These are phyloP conservation scores for Oreonectes daqikongensis DNA, from an alignment of 2,797 vertebrate genomes.

Conservation along the genomic window DNA sequence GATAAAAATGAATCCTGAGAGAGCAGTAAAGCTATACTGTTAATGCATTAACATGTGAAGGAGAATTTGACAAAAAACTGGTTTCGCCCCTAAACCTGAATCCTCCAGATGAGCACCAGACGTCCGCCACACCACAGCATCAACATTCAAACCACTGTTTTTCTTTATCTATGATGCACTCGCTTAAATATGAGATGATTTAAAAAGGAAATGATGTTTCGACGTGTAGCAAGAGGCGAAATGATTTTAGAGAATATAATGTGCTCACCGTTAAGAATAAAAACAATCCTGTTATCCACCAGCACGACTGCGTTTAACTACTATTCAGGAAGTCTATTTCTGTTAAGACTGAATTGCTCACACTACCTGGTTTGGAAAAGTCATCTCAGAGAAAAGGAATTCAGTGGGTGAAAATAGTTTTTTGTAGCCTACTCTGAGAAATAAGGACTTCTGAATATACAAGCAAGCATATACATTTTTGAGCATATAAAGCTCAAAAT, in stretches of 20 bases:
- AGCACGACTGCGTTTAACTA: slow-evolving; percentile 12
- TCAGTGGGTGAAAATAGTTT: slow-evolving; percentile 22
- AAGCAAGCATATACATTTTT: too few species aligned
- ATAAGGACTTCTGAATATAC: not conserved
- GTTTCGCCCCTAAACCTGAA: not conserved
- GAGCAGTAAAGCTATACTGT: slow-evolving; percentile 7
- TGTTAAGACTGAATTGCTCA: slow-evolving; percentile 1
- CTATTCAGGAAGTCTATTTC: slow-evolving; percentile 16
- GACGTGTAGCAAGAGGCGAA: not conserved
- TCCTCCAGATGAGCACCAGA: not conserved
- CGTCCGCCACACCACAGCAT: not conserved
- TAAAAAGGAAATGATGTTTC: not conserved
- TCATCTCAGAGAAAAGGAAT: slow-evolving; percentile 59
- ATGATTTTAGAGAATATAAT: slow-evolving; percentile 25
- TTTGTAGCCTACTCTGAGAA: not conserved
- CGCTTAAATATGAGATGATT: not conserved
- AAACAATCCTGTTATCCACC: slow-evolving; percentile 14
- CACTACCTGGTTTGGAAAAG: slow-evolving; percentile 53
- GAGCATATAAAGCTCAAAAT: too few species aligned
- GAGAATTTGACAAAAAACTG: not conserved
- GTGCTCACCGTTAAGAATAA: slow-evolving; percentile 1
- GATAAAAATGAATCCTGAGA: not conserved
- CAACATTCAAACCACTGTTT: too few species aligned
- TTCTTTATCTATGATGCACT: not conserved
- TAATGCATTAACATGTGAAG: not conserved